Conservation (phyloP, 2,888 invertebrate genomes). For the Pheosia tremula region DNA sequence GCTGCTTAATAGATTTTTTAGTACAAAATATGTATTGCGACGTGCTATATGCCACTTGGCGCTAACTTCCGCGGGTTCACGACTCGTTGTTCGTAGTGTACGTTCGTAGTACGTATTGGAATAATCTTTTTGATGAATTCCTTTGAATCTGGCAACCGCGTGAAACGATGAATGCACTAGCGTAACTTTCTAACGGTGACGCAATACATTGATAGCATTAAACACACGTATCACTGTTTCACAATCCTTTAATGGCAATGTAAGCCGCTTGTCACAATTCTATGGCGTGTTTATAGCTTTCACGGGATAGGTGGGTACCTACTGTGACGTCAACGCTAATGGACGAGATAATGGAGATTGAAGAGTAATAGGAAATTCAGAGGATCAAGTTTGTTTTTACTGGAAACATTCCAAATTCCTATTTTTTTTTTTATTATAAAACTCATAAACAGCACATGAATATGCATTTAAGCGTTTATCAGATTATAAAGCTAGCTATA, state of each 20-base stretch:
- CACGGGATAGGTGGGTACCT: not conserved
- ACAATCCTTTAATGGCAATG: slow-evolving; percentile 37
- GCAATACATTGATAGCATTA: slow-evolving; percentile 37
- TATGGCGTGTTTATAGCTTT: slow-evolving; percentile 9
- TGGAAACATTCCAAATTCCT: no score
- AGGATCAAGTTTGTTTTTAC: not conserved
- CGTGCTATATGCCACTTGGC: no score
- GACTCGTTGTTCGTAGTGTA: no score
- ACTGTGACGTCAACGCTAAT: slow-evolving; percentile 17
- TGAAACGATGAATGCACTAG: slow-evolving; percentile 11
- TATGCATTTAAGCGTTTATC: no score
- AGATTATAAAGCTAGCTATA: no score
- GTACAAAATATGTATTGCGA: no score
- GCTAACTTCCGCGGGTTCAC: no score
- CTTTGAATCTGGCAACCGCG: not conserved
- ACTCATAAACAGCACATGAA: no score
- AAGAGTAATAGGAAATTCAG: not conserved
- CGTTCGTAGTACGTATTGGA: no score
- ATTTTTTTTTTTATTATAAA: no score
- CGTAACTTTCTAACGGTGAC: slow-evolving; percentile 44
- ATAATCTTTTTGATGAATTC: no score
- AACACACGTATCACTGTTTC: slow-evolving; percentile 29
- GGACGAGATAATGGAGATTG: not conserved
- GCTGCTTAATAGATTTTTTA: no score
- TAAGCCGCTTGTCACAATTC: slow-evolving; percentile 19